Conservation (phyloP, 2,888 invertebrate genomes). For the Arctia plantaginis region DNA sequence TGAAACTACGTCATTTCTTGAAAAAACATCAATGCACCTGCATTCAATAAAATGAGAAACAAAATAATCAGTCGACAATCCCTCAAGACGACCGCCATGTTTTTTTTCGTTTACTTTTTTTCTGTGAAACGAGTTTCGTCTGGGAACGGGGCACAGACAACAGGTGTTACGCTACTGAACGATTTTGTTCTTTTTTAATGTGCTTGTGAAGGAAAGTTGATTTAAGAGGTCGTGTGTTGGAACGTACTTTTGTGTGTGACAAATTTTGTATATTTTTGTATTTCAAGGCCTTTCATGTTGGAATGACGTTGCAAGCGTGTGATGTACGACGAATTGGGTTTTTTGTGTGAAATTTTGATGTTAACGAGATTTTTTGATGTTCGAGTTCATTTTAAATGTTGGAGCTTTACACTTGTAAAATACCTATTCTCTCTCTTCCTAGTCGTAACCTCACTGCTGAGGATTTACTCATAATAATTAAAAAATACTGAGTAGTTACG, state of each 20-base stretch:
- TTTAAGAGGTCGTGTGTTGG: constrained; percentile 58
- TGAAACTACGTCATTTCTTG: constrained; percentile 32
- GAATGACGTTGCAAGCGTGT: constrained; percentile 24
- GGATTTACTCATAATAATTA: no score
- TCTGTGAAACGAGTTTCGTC: constrained; percentile 73
- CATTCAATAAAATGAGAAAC: constrained; percentile 69
- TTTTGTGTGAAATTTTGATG: constrained; percentile 44
- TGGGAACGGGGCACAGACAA: constrained; percentile 76
- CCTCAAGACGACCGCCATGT: constrained; percentile 60
- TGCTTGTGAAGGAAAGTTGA: constrained; percentile 52
- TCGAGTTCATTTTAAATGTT: background rate
- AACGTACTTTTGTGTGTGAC: constrained; percentile 51
- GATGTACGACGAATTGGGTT: constrained; percentile 14
- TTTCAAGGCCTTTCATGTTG: constrained; percentile 28
- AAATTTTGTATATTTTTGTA: constrained; percentile 51
- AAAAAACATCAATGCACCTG: constrained; percentile 60
- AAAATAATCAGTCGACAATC: constrained; percentile 65
- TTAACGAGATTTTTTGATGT: constrained; percentile 17
- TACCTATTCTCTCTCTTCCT: no score
- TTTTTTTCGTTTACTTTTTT: constrained; percentile 67
- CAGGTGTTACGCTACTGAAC: constrained; percentile 79
- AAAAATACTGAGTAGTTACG: background rate
- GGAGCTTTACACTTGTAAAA: background rate
- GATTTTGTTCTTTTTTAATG: constrained; percentile 55
- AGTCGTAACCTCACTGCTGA: no score